phyloP scores from a whole-genome alignment of 37 sponge, comb jelly and placozoan genomes.

The Mnemiopsis leidyi region DNA sequence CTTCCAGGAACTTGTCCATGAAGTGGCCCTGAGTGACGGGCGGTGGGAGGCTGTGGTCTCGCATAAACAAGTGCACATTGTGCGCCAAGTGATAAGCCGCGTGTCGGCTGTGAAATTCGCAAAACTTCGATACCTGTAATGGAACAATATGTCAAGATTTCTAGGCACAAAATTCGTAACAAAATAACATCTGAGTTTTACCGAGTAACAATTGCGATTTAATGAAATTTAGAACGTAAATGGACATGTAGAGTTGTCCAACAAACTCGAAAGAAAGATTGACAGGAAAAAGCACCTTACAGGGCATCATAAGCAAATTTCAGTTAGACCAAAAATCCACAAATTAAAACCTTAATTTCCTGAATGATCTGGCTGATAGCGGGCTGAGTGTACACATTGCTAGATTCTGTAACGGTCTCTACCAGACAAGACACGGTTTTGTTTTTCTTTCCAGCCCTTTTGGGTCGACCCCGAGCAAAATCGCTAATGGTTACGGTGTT shows the following conservation, averaged over 20 bases:
- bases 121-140: slow-evolving; percentile 42
- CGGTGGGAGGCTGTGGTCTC: slow-evolving; percentile 40
- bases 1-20: slow-evolving; percentile 55
- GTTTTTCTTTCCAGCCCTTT: background rate
- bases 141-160: background rate
- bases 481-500: background rate
- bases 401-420: background rate
- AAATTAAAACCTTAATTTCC: background rate
- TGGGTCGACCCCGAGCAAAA: background rate
- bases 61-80: slow-evolving; percentile 53
- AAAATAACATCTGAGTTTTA: no score
- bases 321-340: no score
- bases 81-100: slow-evolving; percentile 31
- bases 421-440: background rate
- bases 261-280: no score
- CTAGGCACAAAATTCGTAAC: no score
- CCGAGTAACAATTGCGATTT: no score
- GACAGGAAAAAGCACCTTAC: no score
- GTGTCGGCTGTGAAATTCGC: slow-evolving; percentile 51
- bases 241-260: no score
- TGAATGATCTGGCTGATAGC: background rate
- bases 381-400: slow-evolving; percentile 8
- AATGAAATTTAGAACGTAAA: no score
- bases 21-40: background rate
- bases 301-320: no score